Conservation (phyloP, 2,113 vertebrate species). For the Vulpes ferrilata region DNA sequence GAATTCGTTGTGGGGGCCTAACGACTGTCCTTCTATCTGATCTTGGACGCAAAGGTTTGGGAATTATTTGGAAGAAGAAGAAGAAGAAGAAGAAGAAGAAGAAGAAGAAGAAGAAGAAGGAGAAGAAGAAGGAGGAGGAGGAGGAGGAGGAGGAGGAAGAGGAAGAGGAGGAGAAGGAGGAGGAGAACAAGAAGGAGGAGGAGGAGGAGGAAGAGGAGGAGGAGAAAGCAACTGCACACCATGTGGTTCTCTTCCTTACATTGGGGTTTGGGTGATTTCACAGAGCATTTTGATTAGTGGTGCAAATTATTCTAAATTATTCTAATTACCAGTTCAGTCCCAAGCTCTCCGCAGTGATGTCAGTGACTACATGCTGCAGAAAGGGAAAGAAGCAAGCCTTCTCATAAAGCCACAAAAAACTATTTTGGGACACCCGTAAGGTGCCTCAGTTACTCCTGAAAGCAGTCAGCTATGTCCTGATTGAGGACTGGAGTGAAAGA, state of each 20-base stretch:
- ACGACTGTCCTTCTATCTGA: background rate
- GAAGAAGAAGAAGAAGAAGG: no score
- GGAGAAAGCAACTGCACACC: background rate
- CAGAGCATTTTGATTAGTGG: constrained; percentile 31
- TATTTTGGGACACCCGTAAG: background rate
- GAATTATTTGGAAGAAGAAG: background rate
- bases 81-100: background rate
- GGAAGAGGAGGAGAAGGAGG: accelerated
- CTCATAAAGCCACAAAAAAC: constrained; percentile 20
- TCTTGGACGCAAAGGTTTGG: background rate
- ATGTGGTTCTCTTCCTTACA: background rate
- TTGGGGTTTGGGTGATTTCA: background rate
- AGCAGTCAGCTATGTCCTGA: background rate
- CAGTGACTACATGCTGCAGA: background rate
- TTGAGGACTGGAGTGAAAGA: constrained; percentile 30
- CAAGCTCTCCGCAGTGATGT: background rate
- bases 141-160: background rate
- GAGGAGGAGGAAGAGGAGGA: background rate
- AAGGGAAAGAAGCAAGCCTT: constrained; percentile 30
- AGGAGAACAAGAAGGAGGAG: background rate
- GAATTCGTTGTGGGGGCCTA: background rate
- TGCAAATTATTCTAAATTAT: constrained; percentile 36
- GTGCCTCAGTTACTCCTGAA: constrained; percentile 34
- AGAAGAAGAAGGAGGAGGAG: background rate
- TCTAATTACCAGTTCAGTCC: background rate